Evolutionary conservation across 2,888 invertebrate genomes (phyloP), one percentile per base, ranked within the genome.

Genomic region (Platyscelio sp.): DNA sequence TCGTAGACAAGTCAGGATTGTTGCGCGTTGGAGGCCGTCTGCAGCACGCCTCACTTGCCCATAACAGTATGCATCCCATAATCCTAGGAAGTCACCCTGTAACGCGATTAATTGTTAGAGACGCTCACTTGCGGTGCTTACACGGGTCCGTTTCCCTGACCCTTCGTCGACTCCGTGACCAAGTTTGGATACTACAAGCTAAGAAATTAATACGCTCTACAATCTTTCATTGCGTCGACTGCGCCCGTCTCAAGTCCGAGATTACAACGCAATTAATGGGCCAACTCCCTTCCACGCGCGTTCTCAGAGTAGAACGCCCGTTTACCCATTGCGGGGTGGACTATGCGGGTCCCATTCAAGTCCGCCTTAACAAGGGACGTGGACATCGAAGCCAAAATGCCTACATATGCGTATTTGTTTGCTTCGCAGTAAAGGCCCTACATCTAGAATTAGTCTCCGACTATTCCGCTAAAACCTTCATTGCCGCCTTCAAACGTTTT

Each of bases 71-170:
- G 2, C 61, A 61, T 40, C 61, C 61, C 22, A 22, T 61, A 1
- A 22, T 61, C 3, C 22, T 61, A 7, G 18, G n/a, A 67, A 18
- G 38, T 76, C 58, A 75, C 18, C 20, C 75, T 54, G 18, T 43
- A 20, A 33, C 40, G 18, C 49, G 49, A 20, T 20, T 49, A 11
- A 49, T 49, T 20, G 20, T 49, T 49, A 3, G 49, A 3, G 49
- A 49, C 4, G 49, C 49, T 49, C 49, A 49, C 20, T 5, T 18
- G 49, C 49, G 49, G 11, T 49, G 49, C 11, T 11, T 49, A 49
- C 49, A 49, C 20, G 49, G 49, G 20, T 20, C 49, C 4, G 49
- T 49, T 4, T 49, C 49, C 4, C 49, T 20, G 4, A 49, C 49
- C 18, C 49, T 49, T 11, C 49, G 20, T 49, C 18, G 49, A 49